These are phyloP conservation scores for Archegozetes longisetosus DNA, from an alignment of 1,140 invertebrate genomes.

Conservation along the genomic window DNA sequence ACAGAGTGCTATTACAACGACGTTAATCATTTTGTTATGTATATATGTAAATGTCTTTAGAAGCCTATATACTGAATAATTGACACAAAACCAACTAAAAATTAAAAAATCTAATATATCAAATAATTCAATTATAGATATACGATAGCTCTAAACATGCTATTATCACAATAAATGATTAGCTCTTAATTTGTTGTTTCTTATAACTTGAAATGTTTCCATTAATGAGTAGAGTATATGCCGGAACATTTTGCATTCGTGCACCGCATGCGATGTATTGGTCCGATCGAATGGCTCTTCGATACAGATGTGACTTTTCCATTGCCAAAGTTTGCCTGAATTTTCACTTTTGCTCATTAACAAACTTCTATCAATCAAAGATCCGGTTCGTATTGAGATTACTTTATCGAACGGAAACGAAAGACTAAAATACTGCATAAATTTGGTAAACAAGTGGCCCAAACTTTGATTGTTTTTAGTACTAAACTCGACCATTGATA, in stretches of 20 bases:
- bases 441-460: constrained; percentile 70
- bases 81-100: too few species aligned
- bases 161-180: too few species aligned
- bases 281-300: constrained; percentile 89
- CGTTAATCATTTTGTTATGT: not conserved
- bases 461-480: constrained; percentile 52
- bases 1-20: not conserved
- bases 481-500: constrained; percentile 28
- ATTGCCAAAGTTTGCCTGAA: constrained; percentile 56
- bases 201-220: too few species aligned
- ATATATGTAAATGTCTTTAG: not conserved
- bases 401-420: constrained; percentile 62
- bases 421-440: constrained; percentile 69
- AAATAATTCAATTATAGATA: too few species aligned
- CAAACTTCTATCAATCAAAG: constrained; percentile 48
- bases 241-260: constrained; percentile 63
- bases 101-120: too few species aligned
- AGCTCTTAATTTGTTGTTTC: too few species aligned
- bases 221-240: constrained; percentile 57
- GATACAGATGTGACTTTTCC: constrained; percentile 77
- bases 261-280: constrained; percentile 85
- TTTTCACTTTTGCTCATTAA: constrained; percentile 47
- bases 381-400: constrained; percentile 64
- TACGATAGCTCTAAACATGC: too few species aligned
- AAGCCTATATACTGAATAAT: too few species aligned